Percentiles rank a stretch among this genome's conserved stretches.
Conservation (phyloP, 2,888 invertebrate genomes). For the Meiosimyza decipiens region DNA sequence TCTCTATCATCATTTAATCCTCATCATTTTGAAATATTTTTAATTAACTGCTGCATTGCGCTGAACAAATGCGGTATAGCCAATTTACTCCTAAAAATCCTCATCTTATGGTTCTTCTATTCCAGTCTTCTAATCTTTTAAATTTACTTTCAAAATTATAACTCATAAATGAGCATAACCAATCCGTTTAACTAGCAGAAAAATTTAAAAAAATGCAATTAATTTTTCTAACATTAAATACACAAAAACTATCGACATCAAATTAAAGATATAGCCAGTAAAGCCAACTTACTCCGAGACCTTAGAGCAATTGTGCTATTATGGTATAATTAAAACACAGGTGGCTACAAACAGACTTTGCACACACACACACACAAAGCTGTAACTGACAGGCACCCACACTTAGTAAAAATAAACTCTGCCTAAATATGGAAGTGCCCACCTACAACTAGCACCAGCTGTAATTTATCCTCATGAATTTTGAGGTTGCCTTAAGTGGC, state of each 20-base stretch:
- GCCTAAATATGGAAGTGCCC: not conserved
- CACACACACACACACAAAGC: not conserved
- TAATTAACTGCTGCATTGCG: too few relatives aligned
- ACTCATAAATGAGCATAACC: not conserved
- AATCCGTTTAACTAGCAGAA: too few relatives aligned
- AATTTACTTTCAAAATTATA: not conserved
- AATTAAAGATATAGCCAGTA: too few relatives aligned
- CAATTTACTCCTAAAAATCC: too few relatives aligned
- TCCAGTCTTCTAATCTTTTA: not conserved
- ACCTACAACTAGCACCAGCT: not conserved
- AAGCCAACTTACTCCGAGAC: not conserved
- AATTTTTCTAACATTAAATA: too few relatives aligned
- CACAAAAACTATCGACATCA: too few relatives aligned
- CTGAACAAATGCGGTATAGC: too few relatives aligned
- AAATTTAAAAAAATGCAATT: too few relatives aligned
- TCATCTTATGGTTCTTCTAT: not conserved
- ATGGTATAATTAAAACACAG: conserved; percentile 5
- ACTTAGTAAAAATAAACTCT: not conserved
- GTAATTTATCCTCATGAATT: conserved; percentile 17
- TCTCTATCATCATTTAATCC: not conserved
- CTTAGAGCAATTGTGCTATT: not conserved
- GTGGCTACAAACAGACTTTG: not conserved
- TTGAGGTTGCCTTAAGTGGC: conserved; percentile 15
- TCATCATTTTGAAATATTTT: not conserved
- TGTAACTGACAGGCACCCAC: not conserved